Percentiles rank a stretch among this genome's conserved stretches.
Conservation (phyloP, 2,113 vertebrate genomes). For the Thamnaconus septentrionalis region DNA sequence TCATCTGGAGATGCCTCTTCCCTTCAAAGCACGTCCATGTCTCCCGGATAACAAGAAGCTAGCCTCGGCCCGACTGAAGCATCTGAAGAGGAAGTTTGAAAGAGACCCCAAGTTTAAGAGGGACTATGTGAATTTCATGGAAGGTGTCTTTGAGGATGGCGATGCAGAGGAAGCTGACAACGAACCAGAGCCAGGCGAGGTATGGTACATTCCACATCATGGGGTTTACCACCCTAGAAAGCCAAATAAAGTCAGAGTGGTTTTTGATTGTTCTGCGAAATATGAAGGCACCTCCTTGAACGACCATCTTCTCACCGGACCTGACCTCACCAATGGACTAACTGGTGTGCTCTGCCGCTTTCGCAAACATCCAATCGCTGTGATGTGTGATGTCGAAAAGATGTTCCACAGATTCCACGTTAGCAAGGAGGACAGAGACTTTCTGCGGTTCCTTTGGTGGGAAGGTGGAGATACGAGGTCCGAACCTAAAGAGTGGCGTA, state of each 20-base stretch:
- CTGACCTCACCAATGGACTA: neutral
- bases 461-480: neutral
- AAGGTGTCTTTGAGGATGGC: neutral
- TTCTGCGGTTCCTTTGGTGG: neutral
- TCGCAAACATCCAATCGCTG: neutral
- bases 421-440: neutral
- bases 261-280: conserved; percentile 17
- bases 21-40: neutral
- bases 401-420: conserved; percentile 9
- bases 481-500: neutral
- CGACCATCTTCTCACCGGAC: neutral
- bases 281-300: conserved; percentile 5
- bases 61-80: neutral
- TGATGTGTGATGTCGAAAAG: conserved; percentile 5
- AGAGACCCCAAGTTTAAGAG: neutral
- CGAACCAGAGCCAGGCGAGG: neutral
- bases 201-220: neutral
- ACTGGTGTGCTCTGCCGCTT: conserved; percentile 25
- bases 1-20: conserved; percentile 1
- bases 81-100: neutral
- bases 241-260: conserved; percentile 7
- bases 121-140: neutral
- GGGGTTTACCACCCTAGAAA: conserved; percentile 1
- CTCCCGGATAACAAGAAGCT: neutral
- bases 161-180: neutral